Evolutionary conservation across 2,888 invertebrate species (phyloP).

Genomic region (Nephrotoma flavescens): DNA sequence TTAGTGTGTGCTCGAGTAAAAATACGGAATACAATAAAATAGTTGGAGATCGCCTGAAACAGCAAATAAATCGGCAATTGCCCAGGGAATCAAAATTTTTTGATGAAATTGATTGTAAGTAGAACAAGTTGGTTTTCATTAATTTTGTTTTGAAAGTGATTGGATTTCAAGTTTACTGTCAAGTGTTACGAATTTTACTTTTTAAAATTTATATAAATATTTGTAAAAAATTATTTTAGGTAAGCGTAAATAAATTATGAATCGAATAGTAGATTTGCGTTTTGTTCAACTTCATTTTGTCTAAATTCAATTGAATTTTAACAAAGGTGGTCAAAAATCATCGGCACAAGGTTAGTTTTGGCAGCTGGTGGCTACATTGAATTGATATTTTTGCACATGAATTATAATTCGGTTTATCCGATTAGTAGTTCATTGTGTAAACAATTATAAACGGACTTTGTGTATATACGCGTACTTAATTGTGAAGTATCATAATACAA

Average conservation of each 20-base stretch:
- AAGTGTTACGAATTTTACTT: not conserved
- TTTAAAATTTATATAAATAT: not conserved
- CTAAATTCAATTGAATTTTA: not conserved
- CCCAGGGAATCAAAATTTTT: slow-evolving; percentile 44
- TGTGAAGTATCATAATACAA: no score
- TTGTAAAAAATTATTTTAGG: no score
- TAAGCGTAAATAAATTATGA: not conserved
- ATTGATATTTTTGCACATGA: no score
- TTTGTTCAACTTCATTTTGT: not conserved
- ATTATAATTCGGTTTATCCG: no score
- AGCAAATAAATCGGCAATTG: slow-evolving; percentile 26
- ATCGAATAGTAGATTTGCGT: not conserved
- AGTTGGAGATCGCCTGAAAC: slow-evolving; percentile 18
- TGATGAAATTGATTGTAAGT: slow-evolving; percentile 57
- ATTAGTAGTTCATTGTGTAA: no score
- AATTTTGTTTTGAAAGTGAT: not conserved
- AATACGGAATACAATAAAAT: slow-evolving; percentile 1
- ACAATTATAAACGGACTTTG: no score
- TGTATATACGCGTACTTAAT: no score
- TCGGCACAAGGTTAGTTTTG: not conserved
- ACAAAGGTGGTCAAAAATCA: not conserved
- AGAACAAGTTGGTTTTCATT: slow-evolving; percentile 11
- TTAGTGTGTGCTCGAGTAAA: not conserved
- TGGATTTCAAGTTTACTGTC: not conserved
- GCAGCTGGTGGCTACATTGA: not conserved